Base-by-base conservation (phyloP, 2,113 vertebrate genomes). In the Dipodomys ordii region DNA sequence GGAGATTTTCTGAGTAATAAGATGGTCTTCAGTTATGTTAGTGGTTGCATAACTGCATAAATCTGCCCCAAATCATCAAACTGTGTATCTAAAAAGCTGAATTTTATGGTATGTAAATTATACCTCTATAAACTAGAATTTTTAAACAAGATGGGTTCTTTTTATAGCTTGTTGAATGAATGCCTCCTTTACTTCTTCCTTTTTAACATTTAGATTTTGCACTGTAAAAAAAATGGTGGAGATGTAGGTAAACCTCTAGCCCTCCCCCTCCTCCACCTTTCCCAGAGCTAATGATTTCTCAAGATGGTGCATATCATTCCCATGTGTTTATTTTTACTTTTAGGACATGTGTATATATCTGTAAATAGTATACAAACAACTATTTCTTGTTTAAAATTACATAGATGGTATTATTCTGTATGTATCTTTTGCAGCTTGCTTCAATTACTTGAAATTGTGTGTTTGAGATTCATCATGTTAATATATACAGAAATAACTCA, bases 161-260 rank as follows among this genome's bases (percentile, higher is more conserved):
- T 84, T 84, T 84, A 89, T 93, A 84, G 65, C 35, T 79, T 72
- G n/a, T 79, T 83, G 57, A 65, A 93, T 72, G 80, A 84, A 79
- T 84, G 39, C 73, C 78, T 89, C 23, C 81, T 83, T 68, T 88
- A 18, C 79, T 64, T 89, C 80, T 68, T 82, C 32, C 57, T 87
- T 68, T 89, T 84, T 78, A 72, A 71, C 78, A 53, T 84, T 72
- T 93, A 89, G 87, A 72, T 88, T 89, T 79, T 84, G 19, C 30
- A 71, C 53, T 64, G 53, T 49, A 72, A 77, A 57, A 88, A 49
- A 49, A 49, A 49, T 76, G 67, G 35, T 72, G 72, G 39, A 65
- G 73, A 72, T 39, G 7, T 2, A 72, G 39, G 39, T 5, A 46
- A 83, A 53, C 25, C 30, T 65, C 44, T 65, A 15, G 39, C 15